Evolutionary conservation across 2,113 vertebrate genomes (phyloP).

Genomic region (Parus major): DNA sequence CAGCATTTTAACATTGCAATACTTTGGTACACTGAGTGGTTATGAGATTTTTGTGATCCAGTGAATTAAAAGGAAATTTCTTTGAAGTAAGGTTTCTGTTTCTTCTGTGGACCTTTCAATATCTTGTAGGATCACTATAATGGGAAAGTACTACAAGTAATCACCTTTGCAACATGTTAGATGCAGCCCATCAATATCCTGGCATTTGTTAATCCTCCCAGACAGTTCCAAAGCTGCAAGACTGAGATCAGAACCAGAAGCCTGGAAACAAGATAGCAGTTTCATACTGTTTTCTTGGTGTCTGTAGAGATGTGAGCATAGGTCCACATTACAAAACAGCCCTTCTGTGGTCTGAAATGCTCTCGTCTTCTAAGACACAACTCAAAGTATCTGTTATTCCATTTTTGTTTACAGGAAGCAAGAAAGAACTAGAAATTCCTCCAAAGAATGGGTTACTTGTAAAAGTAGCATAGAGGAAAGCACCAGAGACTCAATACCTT

Average conservation of each 20-base stretch:
- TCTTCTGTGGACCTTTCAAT: background rate
- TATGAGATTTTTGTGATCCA: background rate
- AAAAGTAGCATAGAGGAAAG: background rate
- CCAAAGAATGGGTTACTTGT: background rate
- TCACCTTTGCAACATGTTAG: background rate
- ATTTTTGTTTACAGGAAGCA: background rate
- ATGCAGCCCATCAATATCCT: constrained; percentile 3
- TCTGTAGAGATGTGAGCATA: background rate
- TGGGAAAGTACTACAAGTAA: background rate
- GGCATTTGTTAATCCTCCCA: background rate
- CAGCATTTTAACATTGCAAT: background rate
- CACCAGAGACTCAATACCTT: background rate
- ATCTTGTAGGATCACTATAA: background rate
- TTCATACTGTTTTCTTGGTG: background rate
- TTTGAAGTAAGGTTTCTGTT: background rate
- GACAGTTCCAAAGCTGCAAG: constrained; percentile 5
- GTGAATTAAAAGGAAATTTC: background rate
- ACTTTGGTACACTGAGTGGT: background rate
- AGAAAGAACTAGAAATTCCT: background rate
- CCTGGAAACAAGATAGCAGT: constrained; percentile 3
- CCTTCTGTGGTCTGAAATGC: background rate
- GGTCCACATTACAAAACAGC: background rate
- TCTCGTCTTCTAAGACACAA: background rate
- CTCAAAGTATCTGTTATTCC: background rate
- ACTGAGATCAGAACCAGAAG: background rate